phyloP scores from a whole-genome alignment of 2,888 invertebrate species.

The Heteropelma amictum region DNA sequence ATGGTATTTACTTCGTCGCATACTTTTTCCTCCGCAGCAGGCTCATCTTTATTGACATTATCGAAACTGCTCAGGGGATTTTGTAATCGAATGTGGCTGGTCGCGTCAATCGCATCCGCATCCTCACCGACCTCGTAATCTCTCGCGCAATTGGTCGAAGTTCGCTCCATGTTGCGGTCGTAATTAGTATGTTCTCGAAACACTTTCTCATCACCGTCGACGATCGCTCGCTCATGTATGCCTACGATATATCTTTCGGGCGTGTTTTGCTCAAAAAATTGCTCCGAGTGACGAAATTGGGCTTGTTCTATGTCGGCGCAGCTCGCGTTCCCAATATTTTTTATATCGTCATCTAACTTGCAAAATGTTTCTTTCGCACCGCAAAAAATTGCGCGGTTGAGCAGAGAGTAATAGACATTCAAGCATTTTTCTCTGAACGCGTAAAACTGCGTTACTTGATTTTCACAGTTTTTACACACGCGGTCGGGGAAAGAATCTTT shows the following conservation, averaged over 20 bases:
- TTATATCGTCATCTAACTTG: neutral
- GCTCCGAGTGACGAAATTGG: neutral
- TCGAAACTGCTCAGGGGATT: neutral
- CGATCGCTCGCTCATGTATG: neutral
- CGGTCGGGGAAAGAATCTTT: slow-evolving; percentile 52
- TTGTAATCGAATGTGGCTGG: neutral
- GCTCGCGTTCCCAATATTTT: neutral
- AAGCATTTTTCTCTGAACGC: slow-evolving; percentile 57
- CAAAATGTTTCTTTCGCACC: slow-evolving; percentile 8
- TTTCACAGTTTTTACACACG: slow-evolving; percentile 55
- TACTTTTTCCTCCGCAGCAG: slow-evolving; percentile 11
- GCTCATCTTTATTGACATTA: slow-evolving; percentile 2
- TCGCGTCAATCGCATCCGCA: neutral
- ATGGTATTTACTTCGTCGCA: neutral
- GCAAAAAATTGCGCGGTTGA: neutral
- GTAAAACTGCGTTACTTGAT: slow-evolving; percentile 53
- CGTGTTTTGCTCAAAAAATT: neutral
- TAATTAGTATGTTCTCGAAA: neutral
- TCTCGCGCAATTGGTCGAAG: neutral
- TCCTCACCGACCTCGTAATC: neutral
- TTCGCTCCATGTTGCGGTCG: neutral
- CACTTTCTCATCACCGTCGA: neutral
- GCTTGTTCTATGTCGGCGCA: neutral
- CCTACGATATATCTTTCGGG: neutral
- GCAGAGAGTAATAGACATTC: slow-evolving; percentile 47